These are phyloP conservation scores for Alloplasta piceator DNA, from an alignment of 2,888 invertebrate species.

Conservation along the genomic window DNA sequence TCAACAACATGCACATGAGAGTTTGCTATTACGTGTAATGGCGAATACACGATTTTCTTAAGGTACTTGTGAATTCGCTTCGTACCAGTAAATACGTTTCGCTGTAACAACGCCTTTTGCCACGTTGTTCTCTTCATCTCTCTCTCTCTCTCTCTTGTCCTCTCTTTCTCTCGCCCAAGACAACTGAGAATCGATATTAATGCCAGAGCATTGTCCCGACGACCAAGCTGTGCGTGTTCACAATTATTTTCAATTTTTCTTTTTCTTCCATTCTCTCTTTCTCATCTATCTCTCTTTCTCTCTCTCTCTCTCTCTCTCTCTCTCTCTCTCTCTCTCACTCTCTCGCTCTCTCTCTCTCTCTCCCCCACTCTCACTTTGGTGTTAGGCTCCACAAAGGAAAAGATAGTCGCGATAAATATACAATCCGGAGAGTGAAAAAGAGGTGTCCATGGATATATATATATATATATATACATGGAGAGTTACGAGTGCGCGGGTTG, in stretches of 20 bases:
- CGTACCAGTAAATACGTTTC: too few relatives aligned
- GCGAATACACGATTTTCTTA: too few relatives aligned
- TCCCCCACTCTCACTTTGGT: not conserved
- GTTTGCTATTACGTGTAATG: too few relatives aligned
- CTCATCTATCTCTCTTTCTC: constrained; percentile 2
- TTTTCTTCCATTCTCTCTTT: too few relatives aligned
- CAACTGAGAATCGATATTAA: constrained; percentile 34
- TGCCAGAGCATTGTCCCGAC: constrained; percentile 46
- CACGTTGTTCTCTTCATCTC: too few relatives aligned
- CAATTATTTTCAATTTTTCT: constrained; percentile 22
- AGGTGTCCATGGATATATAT: not conserved
- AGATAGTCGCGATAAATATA: constrained; percentile 47
- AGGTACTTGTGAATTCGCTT: too few relatives aligned
- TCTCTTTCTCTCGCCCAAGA: not conserved
- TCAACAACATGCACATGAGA: too few relatives aligned
- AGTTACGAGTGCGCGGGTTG: constrained; percentile 11
- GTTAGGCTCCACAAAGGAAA: constrained; percentile 21
- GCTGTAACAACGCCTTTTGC: too few relatives aligned
- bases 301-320: not conserved
- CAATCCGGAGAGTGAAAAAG: constrained; percentile 8
- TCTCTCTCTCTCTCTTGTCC: too few relatives aligned
- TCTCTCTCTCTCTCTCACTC: too few relatives aligned
- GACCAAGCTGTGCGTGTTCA: constrained; percentile 11
- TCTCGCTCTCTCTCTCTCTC: constrained; percentile 14
- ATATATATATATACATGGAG: not conserved